Percentiles rank a stretch among this genome's conserved stretches.
Evolutionary conservation across 1,140 invertebrate species (phyloP).

Genomic region (Lethrus apterus): DNA sequence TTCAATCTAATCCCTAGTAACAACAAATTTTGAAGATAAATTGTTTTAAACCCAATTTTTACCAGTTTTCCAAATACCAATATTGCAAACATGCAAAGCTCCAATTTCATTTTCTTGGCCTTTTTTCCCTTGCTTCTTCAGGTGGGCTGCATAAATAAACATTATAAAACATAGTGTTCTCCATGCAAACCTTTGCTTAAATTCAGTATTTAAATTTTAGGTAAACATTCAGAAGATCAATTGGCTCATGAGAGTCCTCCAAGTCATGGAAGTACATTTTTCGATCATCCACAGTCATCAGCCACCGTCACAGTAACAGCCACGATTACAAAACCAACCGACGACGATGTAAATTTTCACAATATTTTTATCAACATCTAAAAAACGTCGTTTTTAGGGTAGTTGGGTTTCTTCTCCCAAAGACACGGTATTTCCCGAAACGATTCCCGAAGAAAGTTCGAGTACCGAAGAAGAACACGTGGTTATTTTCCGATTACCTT

Average conservation of each 20-base stretch:
- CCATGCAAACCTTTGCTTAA: too few species aligned
- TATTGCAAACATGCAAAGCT: too few species aligned
- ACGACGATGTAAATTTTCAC: constrained; percentile 47
- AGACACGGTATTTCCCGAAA: constrained; percentile 81
- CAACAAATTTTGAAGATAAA: too few species aligned
- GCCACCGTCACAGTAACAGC: constrained; percentile 32
- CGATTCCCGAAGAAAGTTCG: constrained; percentile 85
- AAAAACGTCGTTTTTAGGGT: constrained; percentile 40
- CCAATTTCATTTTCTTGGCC: too few species aligned
- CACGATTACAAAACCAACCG: constrained; percentile 42
- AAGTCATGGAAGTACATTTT: constrained; percentile 42
- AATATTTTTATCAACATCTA: background rate
- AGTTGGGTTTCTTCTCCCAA: constrained; percentile 75
- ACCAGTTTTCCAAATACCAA: too few species aligned
- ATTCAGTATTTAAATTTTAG: constrained; percentile 35
- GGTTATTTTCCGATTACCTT: constrained; percentile 70
- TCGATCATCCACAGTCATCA: constrained; percentile 23
- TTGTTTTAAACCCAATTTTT: too few species aligned
- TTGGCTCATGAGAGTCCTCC: constrained; percentile 50
- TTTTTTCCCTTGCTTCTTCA: too few species aligned
- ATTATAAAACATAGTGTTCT: too few species aligned
- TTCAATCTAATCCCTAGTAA: too few species aligned
- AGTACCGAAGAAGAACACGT: constrained; percentile 87
- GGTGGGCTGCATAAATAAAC: too few species aligned
- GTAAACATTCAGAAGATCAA: constrained; percentile 45